These are phyloP conservation scores for Pygoscelis antarcticus DNA, from an alignment of 2,113 vertebrate species.

Conservation along the genomic window DNA sequence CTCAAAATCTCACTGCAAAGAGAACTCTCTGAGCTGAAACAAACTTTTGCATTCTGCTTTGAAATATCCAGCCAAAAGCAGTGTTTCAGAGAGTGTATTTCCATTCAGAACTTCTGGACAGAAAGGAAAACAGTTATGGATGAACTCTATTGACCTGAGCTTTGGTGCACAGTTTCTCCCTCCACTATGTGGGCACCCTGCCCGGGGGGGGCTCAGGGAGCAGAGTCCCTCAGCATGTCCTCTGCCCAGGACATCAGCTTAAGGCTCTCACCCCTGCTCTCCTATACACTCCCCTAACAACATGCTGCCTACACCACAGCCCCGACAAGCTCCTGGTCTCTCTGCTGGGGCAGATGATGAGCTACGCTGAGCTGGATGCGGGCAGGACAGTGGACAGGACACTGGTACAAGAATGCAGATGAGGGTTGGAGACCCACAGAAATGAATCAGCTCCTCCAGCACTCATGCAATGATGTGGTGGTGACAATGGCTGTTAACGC, in stretches of 20 bases:
- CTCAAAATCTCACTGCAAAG: conserved; percentile 17
- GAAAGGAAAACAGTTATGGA: background rate
- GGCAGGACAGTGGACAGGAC: background rate
- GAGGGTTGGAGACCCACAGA: background rate
- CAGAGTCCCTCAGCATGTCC: background rate
- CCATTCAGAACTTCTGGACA: background rate
- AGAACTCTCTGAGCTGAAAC: background rate
- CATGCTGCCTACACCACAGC: background rate
- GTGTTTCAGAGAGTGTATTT: background rate
- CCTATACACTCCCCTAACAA: background rate
- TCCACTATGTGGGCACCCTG: background rate
- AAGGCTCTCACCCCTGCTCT: background rate
- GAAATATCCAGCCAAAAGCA: background rate
- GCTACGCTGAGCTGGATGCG: background rate
- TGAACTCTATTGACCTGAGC: background rate
- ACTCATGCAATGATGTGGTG: background rate
- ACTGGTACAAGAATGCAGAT: background rate
- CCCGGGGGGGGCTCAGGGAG: background rate
- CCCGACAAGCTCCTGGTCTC: background rate
- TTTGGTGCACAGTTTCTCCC: background rate
- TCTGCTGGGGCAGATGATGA: background rate
- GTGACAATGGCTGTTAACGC: background rate
- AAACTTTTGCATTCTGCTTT: background rate
- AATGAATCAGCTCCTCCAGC: background rate
- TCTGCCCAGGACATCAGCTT: background rate